phyloP scores from a whole-genome alignment of 2,113 vertebrate genomes.

The Halichoerus grypus region DNA sequence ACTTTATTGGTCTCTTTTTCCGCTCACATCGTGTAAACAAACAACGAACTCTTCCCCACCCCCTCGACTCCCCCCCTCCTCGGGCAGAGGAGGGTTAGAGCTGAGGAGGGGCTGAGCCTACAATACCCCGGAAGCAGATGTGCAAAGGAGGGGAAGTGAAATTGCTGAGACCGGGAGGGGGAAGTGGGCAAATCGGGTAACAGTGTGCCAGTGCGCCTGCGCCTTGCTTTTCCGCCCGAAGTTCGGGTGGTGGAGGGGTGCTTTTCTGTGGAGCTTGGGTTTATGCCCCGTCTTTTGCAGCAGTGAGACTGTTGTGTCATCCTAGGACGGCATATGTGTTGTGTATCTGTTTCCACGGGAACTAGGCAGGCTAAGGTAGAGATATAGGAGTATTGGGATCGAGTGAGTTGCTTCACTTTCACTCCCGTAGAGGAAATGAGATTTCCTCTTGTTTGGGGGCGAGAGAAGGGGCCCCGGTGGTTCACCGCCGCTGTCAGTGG shows the following conservation, averaged over 20 bases:
- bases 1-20: slow-evolving; percentile 86
- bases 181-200: background rate
- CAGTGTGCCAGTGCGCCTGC: slow-evolving; percentile 60
- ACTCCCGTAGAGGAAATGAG: background rate
- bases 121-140: slow-evolving; percentile 76
- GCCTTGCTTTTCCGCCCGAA: slow-evolving; percentile 47
- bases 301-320: background rate
- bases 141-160: slow-evolving; percentile 66
- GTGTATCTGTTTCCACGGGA: background rate
- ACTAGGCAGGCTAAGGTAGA: background rate
- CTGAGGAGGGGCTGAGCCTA: slow-evolving; percentile 62
- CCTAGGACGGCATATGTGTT: background rate
- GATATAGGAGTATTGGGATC: background rate
- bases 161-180: background rate
- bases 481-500: background rate
- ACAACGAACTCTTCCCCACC: slow-evolving; percentile 82
- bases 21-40: slow-evolving; percentile 86
- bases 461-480: background rate
- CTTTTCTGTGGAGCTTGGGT: background rate
- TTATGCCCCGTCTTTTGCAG: background rate
- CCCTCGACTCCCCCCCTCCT: slow-evolving; percentile 75
- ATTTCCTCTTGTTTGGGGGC: background rate
- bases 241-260: background rate
- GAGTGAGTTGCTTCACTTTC: background rate
- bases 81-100: slow-evolving; percentile 60